Evolutionary conservation across 35 echinoderm and acorn worm species (phyloP).

Genomic region (Chiridota heheva): DNA sequence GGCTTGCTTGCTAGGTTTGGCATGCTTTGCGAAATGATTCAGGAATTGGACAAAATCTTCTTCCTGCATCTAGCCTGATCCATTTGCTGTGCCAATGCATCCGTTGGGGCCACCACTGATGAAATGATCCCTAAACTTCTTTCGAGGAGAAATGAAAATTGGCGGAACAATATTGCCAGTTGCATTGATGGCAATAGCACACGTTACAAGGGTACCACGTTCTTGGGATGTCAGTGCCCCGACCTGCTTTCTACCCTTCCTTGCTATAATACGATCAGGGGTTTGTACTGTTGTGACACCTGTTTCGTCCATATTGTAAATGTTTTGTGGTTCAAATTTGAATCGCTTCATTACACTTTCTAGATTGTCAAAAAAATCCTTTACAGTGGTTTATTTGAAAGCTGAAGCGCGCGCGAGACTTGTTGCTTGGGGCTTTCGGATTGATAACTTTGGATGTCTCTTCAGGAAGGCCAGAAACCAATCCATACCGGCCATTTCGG

Average conservation of each 20-base stretch:
- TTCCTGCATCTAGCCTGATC: slow-evolving; percentile 1
- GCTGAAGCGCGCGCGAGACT: not conserved
- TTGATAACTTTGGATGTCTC: not conserved
- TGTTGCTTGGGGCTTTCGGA: slow-evolving; percentile 34
- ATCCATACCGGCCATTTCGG: slow-evolving; percentile 1
- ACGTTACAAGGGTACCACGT: not conserved
- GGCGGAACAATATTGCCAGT: not conserved
- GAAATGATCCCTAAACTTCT: slow-evolving; percentile 21
- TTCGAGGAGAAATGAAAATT: not conserved
- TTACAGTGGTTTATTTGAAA: not conserved
- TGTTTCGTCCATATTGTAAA: not conserved
- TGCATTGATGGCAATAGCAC: not conserved
- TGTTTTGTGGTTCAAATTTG: slow-evolving; percentile 23
- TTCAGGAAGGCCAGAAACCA: slow-evolving; percentile 7
- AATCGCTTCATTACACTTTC: not conserved
- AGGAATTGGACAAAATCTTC: slow-evolving; percentile 12
- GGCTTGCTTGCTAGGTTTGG: slow-evolving; percentile 20
- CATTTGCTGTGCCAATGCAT: not conserved
- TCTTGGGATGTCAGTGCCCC: slow-evolving; percentile 5
- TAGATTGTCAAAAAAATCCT: slow-evolving; percentile 15
- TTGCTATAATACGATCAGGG: not conserved
- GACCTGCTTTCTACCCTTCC: not conserved
- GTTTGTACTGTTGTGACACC: slow-evolving; percentile 3
- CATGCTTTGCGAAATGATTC: slow-evolving; percentile 16
- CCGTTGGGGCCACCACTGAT: slow-evolving; percentile 14